Evolutionary conservation across 2,113 vertebrate genomes (phyloP), one percentile per base, ranked within the genome.

Genomic region (Cheirogaleus medius): DNA sequence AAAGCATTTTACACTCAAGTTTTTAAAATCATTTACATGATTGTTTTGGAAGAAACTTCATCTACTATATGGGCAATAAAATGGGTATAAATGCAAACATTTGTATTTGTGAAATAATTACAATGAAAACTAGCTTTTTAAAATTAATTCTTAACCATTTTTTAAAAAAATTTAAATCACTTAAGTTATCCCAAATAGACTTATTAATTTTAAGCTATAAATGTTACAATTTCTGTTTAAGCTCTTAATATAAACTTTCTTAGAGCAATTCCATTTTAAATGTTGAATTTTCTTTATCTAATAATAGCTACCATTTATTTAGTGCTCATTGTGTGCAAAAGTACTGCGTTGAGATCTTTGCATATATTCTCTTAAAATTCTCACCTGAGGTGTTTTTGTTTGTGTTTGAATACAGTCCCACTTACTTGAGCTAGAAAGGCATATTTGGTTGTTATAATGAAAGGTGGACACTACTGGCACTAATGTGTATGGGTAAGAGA

Each of bases 1-100:
- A 63, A 63, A 60, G 58, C 58, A 60, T 27, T 58, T 63, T 63
- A 63, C 25, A 63, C 60, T 63, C 58, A 60, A 27, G 58, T 27
- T 63, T 63, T 12, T 29, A 92, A 95, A 96, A 91, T 92, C 77
- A 94, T 98, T 96, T 97, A 89, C 94, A 60, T 73, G 60, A 86
- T 96, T 94, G 58, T 66, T 77, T 95, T 93, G 83, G n/a, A 92
- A 56, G 21, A 63, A 63, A 63, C 11, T 63, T 10, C 66, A 90
- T 96, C n/a, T 73, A 42, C 95, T 78, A 78, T 95, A 20, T 86
- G 32, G 44, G 44, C 63, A 90, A 52, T 87, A 90, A 84, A 77
- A 82, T 92, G 39, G 74, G 21, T 76, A 52, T 69, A 90, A 92
- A 96, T 68, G 42, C 60, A 97, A 95, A 82, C 39, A 68, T 92